These are phyloP conservation scores for Parauchenoglanis ngamensis DNA, from an alignment of 2,797 vertebrate species.

Conservation along the genomic window DNA sequence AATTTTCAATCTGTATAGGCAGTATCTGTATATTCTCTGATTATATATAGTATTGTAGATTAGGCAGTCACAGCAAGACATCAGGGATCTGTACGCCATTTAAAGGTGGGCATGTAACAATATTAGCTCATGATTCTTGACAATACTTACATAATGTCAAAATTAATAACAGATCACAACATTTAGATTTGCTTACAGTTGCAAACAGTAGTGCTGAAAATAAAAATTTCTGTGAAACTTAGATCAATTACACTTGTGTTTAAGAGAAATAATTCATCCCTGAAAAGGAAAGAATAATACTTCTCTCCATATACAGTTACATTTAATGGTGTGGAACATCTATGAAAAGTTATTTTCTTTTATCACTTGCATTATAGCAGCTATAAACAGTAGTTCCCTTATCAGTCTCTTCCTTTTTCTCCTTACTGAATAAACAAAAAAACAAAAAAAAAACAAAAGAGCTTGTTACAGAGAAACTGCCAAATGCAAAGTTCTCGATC, in stretches of 20 bases:
- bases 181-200: neutral
- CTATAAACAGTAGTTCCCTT: neutral
- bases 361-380: neutral
- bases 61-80: neutral
- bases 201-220: neutral
- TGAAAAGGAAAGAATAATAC: neutral
- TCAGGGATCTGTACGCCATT: neutral
- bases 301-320: neutral
- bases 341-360: neutral
- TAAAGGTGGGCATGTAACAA: neutral
- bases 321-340: neutral
- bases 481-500: neutral
- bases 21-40: neutral
- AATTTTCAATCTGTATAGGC: neutral
- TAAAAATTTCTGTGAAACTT: neutral
- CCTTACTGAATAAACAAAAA: neutral
- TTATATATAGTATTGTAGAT: neutral
- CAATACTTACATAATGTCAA: neutral
- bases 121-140: neutral
- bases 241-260: neutral
- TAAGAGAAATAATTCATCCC: neutral
- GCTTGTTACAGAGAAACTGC: neutral
- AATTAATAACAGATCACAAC: neutral
- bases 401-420: neutral
- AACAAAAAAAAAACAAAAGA: neutral